Percentiles rank a stretch among this genome's conserved stretches.
phyloP scores from a whole-genome alignment of 1,140 invertebrate genomes.

The Drosophila serrata region DNA sequence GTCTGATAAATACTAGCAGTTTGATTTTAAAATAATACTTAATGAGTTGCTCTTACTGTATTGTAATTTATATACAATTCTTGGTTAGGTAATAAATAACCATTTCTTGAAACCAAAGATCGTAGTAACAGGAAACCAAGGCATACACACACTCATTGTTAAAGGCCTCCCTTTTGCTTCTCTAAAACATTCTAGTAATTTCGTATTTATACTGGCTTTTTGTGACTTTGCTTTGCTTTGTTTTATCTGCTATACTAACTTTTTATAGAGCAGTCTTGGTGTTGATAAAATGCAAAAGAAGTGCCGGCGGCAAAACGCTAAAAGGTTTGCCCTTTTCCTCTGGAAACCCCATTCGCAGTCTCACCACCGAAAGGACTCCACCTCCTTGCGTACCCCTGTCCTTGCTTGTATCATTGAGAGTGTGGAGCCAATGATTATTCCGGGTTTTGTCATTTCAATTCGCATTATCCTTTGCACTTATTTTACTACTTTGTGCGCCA shows the following conservation, averaged over 20 bases:
- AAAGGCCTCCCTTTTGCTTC: conserved; percentile 4
- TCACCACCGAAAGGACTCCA: neutral
- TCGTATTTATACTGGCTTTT: conserved; percentile 11
- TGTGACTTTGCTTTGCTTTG: conserved; percentile 15
- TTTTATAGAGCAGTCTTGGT: conserved; percentile 32
- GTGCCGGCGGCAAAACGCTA: conserved; percentile 36
- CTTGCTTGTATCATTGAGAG: conserved; percentile 28
- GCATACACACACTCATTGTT: conserved; percentile 1
- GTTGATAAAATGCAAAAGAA: conserved; percentile 13
- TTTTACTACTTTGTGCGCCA: conserved; percentile 78
- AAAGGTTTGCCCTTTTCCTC: conserved; percentile 7
- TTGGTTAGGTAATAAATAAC: neutral
- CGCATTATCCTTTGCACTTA: conserved; percentile 85
- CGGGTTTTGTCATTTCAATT: conserved; percentile 84
- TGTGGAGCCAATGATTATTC: conserved; percentile 83
- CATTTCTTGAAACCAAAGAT: neutral
- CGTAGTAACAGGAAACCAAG: neutral
- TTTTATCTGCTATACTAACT: conserved; percentile 35
- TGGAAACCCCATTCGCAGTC: neutral
- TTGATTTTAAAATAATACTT: neutral
- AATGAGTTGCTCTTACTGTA: neutral
- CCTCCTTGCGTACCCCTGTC: neutral
- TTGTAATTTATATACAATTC: neutral
- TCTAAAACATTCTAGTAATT: conserved; percentile 3
- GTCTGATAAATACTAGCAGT: neutral